Evolutionary conservation across 1,140 invertebrate species (phyloP), one percentile per base, ranked within the genome.

Genomic region (Hyles vespertilio): DNA sequence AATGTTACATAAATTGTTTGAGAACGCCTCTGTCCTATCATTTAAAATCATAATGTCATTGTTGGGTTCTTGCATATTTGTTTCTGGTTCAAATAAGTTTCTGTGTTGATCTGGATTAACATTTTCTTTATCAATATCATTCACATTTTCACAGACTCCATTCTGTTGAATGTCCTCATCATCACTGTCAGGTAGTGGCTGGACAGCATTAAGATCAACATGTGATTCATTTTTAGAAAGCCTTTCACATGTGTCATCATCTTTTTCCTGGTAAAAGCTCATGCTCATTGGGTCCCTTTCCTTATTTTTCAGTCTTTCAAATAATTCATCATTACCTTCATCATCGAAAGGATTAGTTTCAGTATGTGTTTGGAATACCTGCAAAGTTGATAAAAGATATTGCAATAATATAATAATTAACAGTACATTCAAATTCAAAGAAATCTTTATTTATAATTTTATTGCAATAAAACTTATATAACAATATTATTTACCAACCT

Each of bases 281-380:
- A 93, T 93, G 10, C 92, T 91, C 93, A 94, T 94, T 5, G 92
- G 92, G 84, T 94, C 91, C 59, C 89, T 77, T 61, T 91, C 89
- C 67, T 91, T 91, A 71, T 88, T 91, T 75, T 90, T 89, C 52
- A 90, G 72, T 58, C 86, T 82, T 77, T 89, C 87, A 70, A 87
- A 84, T 46, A 89, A 65, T 63, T 89, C 87, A 66, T 90, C 85
- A 73, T 89, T 81, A 36, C 76, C 77, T 58, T 87, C 87, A 59
- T 68, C 65, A 44, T 74, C 79, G 67, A 87, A 89, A 44, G 85
- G 80, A 74, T 83, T 88, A 63, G 77, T 83, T 77, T 84, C 79
- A 62, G 74, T 70, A 51, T 84, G 77, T 59, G 82, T 72, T 53
- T 84, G 84, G 66, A 87, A 87, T 70, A 88, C 84, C 85, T 88